Evolutionary conservation across 92 coral and sea anemone genomes (phyloP), one percentile per base, ranked within the genome.

Genomic region (Pocillopora grandis): DNA sequence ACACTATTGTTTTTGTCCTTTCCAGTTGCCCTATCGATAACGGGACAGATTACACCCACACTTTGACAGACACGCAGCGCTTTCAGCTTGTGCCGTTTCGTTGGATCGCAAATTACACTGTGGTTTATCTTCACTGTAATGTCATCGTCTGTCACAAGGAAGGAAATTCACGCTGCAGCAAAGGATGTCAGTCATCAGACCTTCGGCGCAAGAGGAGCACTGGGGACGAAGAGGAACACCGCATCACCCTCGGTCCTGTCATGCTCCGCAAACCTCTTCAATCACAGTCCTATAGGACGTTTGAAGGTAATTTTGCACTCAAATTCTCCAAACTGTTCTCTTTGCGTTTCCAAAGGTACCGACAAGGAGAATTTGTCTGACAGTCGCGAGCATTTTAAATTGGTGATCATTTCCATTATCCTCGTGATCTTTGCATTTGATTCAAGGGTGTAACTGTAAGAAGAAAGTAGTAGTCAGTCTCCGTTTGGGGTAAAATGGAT

Each of bases 131-230:
- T 13, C 98, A 94, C 83, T 94, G 98, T 52, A 89, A 80, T 49
- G 91, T 94, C 62, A 52, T 94, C 80, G 98, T 94, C 33, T 94
- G 98, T 78, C 98, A 91, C n/a, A 92, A 90, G 56, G 84, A 80
- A 35, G 88, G 77, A 48, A 35, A 78, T 70, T 91, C 98, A 56
- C 92, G 92, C 74, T 94, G 98, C 78, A 77, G 81, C 64, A 84
- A 86, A 71, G 98, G 95, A 36, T 94, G 98, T 72, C 77, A 73
- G 17, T 10, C 85, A 18, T 69, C 78, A 14, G 71, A 61, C 35
- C 72, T 56, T 13, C 78, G 89, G 79, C 88, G 62, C 75, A 73
- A 37, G 83, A 80, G 77, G 80, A 52, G 82, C 71, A 49, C 66
- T 74, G 83, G 88, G 72, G 19, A 62, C 49, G 75, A 81, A 60